Conservation (phyloP, 2,888 invertebrate genomes). For the Chrysopilus asiliformis region DNA sequence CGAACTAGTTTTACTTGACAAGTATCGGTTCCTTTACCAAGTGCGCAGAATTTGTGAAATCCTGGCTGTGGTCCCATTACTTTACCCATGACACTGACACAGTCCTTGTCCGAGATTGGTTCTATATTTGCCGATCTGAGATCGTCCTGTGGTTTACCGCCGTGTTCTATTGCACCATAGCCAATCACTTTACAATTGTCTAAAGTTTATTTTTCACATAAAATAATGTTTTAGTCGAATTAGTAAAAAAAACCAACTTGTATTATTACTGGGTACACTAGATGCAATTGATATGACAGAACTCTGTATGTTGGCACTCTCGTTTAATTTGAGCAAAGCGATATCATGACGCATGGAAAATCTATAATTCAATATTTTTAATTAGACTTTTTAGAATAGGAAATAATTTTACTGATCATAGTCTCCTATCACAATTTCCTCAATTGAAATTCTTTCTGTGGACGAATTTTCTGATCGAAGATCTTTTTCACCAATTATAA, state of each 20-base stretch:
- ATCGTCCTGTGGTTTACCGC: constrained; percentile 24
- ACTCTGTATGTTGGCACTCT: no score
- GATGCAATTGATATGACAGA: no score
- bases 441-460: no score
- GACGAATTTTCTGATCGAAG: no score
- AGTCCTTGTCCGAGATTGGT: constrained; percentile 23
- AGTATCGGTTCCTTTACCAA: constrained; percentile 28
- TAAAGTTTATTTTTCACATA: no score
- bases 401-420: no score
- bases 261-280: no score
- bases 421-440: no score
- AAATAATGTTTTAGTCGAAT: background rate
- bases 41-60: constrained; percentile 29
- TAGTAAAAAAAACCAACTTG: background rate
- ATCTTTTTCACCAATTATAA: no score
- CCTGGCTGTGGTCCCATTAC: constrained; percentile 32
- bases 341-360: constrained; percentile 29
- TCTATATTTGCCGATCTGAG: constrained; percentile 25
- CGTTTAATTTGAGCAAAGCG: constrained; percentile 24
- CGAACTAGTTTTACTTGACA: constrained; percentile 29
- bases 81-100: constrained; percentile 24
- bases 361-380: constrained; percentile 16
- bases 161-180: constrained; percentile 28
- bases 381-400: no score
- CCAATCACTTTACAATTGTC: constrained; percentile 29